Percentiles rank a stretch among this genome's conserved stretches.
Conservation (phyloP, 2,797 vertebrate genomes). For the Manis javanica region DNA sequence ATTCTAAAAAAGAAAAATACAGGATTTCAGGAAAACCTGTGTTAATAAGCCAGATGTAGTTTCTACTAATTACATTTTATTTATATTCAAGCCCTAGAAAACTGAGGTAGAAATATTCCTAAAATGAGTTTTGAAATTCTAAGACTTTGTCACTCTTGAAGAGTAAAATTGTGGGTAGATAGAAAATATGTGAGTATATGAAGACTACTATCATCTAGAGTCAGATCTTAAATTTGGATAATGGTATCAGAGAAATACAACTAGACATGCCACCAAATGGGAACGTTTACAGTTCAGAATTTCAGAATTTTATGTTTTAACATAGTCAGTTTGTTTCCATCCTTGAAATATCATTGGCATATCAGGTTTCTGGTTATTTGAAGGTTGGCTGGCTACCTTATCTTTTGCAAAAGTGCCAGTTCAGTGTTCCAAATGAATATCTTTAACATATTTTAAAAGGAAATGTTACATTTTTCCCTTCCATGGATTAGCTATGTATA, state of each 20-base stretch:
- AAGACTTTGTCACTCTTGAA: neutral
- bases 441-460: neutral
- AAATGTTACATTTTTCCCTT: neutral
- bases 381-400: neutral
- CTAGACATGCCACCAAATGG: neutral
- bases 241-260: neutral
- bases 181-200: neutral
- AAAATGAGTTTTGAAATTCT: neutral
- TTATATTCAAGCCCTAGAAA: neutral
- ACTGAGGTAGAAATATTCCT: neutral
- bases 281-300: neutral
- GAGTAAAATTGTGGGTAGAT: neutral
- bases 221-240: neutral
- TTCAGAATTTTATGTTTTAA: neutral
- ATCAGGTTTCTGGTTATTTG: neutral
- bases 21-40: neutral
- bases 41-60: neutral
- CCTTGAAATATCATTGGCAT: neutral
- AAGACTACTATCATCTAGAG: neutral
- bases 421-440: neutral
- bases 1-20: neutral
- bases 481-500: neutral
- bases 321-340: neutral
- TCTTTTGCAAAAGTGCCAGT: neutral
- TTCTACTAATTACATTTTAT: neutral